Evolutionary conservation across 2,888 invertebrate genomes (phyloP).

Genomic region (Arctia plantaginis): DNA sequence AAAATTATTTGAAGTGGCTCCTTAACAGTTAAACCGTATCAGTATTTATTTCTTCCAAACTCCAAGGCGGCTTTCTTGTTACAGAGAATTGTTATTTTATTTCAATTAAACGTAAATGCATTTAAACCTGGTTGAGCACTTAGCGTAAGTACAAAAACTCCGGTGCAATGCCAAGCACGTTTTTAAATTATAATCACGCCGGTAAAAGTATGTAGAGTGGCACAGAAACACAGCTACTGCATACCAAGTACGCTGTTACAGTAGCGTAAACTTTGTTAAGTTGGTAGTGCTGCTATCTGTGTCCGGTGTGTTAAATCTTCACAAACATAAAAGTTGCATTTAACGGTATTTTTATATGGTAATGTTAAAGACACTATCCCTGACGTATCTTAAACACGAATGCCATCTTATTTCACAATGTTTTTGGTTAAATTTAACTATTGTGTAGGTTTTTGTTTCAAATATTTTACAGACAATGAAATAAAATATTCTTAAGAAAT

Average conservation of each 20-base stretch:
- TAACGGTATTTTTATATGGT: background rate
- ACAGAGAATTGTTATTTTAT: background rate
- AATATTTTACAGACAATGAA: background rate
- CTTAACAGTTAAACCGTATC: background rate
- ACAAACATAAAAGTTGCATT: background rate
- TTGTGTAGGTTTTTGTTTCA: background rate
- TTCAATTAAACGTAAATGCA: background rate
- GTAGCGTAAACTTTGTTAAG: slow-evolving; percentile 20
- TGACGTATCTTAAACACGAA: background rate
- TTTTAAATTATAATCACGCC: slow-evolving; percentile 32
- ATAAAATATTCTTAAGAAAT: too few species aligned
- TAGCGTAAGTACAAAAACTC: background rate
- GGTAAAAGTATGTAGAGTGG: slow-evolving; percentile 45
- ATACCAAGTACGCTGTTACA: slow-evolving; percentile 23
- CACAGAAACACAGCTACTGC: slow-evolving; percentile 24
- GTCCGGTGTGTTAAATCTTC: slow-evolving; percentile 16
- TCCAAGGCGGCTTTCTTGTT: background rate
- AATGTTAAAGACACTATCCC: background rate
- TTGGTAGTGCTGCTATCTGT: slow-evolving; percentile 18
- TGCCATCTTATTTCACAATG: too few species aligned
- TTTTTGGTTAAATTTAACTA: too few species aligned
- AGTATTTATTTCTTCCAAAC: background rate
- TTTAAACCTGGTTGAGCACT: background rate
- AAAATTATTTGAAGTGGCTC: background rate
- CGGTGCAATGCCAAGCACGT: slow-evolving; percentile 35